Percentiles rank a stretch among this genome's conserved stretches.
phyloP scores from a whole-genome alignment of 2,797 vertebrate genomes.

The Enteromius thamalakanensis region DNA sequence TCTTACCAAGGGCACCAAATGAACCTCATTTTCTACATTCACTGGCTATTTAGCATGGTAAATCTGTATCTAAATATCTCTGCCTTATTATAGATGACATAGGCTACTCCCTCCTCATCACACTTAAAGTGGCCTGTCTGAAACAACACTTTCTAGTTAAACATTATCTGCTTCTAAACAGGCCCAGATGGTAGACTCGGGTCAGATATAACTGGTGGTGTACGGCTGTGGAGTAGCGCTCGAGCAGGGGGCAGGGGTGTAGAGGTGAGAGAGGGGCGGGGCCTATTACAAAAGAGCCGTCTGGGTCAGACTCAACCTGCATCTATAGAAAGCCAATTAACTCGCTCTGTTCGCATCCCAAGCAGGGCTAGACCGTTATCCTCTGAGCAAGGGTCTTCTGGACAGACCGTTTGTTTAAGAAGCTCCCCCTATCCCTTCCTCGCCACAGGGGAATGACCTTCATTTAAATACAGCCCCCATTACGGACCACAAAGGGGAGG shows the following conservation, averaged over 20 bases:
- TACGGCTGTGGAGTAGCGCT: conserved; percentile 11
- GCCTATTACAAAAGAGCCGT: conserved; percentile 53
- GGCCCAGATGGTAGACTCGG: conserved; percentile 36
- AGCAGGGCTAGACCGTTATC: conserved; percentile 42
- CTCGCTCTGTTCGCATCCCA: conserved; percentile 37
- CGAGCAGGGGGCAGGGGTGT: conserved; percentile 9
- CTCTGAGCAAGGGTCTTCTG: conserved; percentile 56
- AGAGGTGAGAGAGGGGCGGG: conserved; percentile 45
- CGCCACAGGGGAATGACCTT: conserved; percentile 42
- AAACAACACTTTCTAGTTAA: conserved; percentile 35
- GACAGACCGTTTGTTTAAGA: conserved; percentile 60
- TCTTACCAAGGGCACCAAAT: background rate
- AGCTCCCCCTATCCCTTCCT: conserved; percentile 46
- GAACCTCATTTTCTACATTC: background rate
- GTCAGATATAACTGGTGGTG: conserved; percentile 34
- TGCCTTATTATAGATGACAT: background rate
- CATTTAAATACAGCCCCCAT: conserved; percentile 55
- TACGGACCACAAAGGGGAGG: conserved; percentile 31
- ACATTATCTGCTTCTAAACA: conserved; percentile 37
- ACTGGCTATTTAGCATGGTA: background rate
- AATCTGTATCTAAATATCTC: conserved; percentile 6
- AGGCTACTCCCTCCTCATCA: conserved; percentile 11
- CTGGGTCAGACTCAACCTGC: conserved; percentile 57
- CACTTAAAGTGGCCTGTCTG: background rate
- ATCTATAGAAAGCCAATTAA: conserved; percentile 63